Evolutionary conservation across 2,113 vertebrate genomes (phyloP), one percentile per base, ranked within the genome.

Genomic region (Podilymbus podiceps): DNA sequence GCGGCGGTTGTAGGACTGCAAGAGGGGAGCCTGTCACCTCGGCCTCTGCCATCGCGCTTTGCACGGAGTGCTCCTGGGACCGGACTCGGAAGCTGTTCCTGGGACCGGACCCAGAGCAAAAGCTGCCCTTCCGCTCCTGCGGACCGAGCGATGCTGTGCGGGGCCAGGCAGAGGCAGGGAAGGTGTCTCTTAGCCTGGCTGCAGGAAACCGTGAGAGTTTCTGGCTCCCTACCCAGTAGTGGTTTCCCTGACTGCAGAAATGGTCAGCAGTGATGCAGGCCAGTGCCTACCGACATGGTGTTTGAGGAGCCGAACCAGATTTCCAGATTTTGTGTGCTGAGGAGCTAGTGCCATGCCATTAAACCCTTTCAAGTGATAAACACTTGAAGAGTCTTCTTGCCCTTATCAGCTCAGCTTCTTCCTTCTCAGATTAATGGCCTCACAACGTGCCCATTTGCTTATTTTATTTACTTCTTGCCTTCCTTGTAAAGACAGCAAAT

Each of bases 91-190:
- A 64, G 49, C 11, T 90, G 33, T 16, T 66, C n/a, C 22, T 46
- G 40, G 24, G 19, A 66, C 28, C 11, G 28, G 68, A 75, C 27
- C 27, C 1, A 3, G 35, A 67, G 20, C 9, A 62, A 77, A 63
- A 86, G 20, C 25, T 50, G 68, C 12, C 16, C 17, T 78, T 75
- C n/a, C 5, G 2, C 52, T 73, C 49, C 44, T 20, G 12, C 1
- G 1, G 9, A 40, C 30, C 6, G 6, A 44, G 12, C 0, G 0
- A 27, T 27, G 30, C 42, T 59, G 46, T 2, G 2, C 18, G 23
- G 35, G 53, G 55, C 23, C 38, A 22, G 4, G 14, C 60, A 44
- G 31, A 49, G 35, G 6, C 40, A n/a, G 1, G 3, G 44, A 68
- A 68, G 2, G 0, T 12, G 20, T 67, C 52, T 15, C 38, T 63